phyloP scores from a whole-genome alignment of 2,113 vertebrate genomes.

The Corvus cornix region DNA sequence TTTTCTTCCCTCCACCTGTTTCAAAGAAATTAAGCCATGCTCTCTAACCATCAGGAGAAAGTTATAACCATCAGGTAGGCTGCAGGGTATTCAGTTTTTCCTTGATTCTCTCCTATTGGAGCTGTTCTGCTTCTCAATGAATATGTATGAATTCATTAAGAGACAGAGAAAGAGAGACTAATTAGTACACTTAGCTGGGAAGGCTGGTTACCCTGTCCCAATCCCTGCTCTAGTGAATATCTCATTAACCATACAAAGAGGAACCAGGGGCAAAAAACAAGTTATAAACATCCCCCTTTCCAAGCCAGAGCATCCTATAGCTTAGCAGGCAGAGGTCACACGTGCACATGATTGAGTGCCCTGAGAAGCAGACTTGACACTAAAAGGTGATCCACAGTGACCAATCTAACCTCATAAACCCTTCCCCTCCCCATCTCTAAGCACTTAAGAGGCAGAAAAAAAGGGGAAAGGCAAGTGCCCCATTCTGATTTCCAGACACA shows the following conservation, averaged over 20 bases:
- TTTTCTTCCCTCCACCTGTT: neutral
- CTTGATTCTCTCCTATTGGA: neutral
- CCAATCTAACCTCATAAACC: neutral
- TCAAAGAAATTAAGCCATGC: neutral
- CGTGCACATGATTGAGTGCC: fast-evolving
- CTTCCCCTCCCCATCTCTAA: neutral
- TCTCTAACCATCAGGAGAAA: conserved; percentile 24
- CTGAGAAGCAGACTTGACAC: neutral
- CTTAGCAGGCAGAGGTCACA: neutral
- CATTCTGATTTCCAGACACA: neutral
- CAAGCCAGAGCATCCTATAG: neutral
- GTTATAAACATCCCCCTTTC: neutral
- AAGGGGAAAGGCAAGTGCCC: neutral
- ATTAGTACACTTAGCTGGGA: conserved; percentile 14
- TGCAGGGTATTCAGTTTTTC: neutral
- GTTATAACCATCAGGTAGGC: neutral
- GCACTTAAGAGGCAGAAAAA: neutral
- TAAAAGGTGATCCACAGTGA: neutral
- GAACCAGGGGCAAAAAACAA: neutral
- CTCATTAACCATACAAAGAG: conserved; percentile 6
- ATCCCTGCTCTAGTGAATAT: neutral
- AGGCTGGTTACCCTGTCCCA: neutral
- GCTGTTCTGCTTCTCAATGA: conserved; percentile 9
- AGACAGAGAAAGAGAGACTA: neutral
- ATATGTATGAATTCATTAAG: conserved; percentile 25